Evolutionary conservation across 2,797 vertebrate species (phyloP).

Genomic region (Psittacula echo): DNA sequence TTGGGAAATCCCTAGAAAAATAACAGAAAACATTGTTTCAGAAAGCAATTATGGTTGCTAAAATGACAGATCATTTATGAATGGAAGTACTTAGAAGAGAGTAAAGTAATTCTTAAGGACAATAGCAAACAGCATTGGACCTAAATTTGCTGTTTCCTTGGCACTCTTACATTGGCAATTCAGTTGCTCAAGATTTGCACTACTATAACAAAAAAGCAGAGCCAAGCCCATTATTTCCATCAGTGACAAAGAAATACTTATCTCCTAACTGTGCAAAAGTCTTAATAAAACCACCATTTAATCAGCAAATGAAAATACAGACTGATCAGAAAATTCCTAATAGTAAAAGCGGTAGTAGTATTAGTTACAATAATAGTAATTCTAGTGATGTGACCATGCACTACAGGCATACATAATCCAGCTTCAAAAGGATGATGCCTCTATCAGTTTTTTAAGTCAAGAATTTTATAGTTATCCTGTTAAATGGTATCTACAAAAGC

Average conservation of each 20-base stretch:
- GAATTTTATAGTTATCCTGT: not conserved
- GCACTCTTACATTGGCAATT: not conserved
- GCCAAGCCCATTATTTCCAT: not conserved
- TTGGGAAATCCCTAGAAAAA: slow-evolving; percentile 60
- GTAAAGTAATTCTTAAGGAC: slow-evolving; percentile 33
- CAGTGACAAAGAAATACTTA: not conserved
- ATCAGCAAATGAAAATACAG: not conserved
- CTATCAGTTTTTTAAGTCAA: not conserved
- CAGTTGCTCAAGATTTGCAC: slow-evolving; percentile 4
- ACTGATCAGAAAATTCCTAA: not conserved
- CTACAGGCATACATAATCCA: not conserved
- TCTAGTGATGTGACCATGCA: not conserved
- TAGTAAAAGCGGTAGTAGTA: not conserved
- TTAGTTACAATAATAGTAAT: not conserved
- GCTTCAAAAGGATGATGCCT: not conserved
- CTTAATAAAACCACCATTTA: not conserved
- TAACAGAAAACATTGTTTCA: slow-evolving; percentile 58
- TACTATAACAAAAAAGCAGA: slow-evolving; percentile 13
- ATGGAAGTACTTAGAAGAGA: slow-evolving; percentile 33
- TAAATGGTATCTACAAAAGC: not conserved
- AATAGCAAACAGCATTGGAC: not conserved
- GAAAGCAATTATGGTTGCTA: slow-evolving; percentile 29
- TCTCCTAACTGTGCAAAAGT: not conserved
- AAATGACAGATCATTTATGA: slow-evolving; percentile 53
- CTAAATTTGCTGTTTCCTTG: slow-evolving; percentile 18